Evolutionary conservation across 2,888 invertebrate genomes (phyloP).

Genomic region (Nemotelus pantherinus): DNA sequence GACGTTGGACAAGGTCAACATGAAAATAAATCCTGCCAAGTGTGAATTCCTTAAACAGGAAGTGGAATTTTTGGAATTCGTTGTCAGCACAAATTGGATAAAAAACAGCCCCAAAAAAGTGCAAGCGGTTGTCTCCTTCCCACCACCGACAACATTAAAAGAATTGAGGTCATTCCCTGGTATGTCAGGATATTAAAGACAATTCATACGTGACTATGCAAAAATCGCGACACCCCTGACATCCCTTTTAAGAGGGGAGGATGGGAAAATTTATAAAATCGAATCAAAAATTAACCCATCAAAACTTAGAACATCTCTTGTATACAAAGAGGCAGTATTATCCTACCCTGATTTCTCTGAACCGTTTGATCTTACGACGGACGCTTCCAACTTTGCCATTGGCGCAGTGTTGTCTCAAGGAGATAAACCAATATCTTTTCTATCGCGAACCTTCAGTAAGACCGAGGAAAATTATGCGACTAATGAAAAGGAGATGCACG

Average conservation of each 20-base stretch:
- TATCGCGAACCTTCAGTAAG: too few relatives aligned
- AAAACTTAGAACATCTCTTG: too few relatives aligned
- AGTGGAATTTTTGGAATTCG: neutral
- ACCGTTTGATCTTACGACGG: too few relatives aligned
- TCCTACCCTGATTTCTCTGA: too few relatives aligned
- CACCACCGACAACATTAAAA: neutral
- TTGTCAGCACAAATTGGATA: neutral
- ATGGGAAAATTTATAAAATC: neutral
- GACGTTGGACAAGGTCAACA: neutral
- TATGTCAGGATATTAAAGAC: neutral
- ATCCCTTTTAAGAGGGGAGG: neutral
- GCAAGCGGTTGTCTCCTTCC: neutral
- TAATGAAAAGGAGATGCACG: too few relatives aligned
- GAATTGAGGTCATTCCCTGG: neutral
- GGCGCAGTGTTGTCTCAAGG: too few relatives aligned
- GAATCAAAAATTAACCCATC: neutral
- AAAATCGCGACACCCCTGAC: neutral
- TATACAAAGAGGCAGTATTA: too few relatives aligned
- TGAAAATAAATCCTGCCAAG: neutral
- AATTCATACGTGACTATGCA: neutral
- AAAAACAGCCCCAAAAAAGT: neutral
- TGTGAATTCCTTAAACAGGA: neutral
- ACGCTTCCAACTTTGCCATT: too few relatives aligned
- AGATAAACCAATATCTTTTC: too few relatives aligned
- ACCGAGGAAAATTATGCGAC: too few relatives aligned